Base-by-base conservation (phyloP, 1,140 invertebrate genomes). In the Triops longicaudatus region DNA sequence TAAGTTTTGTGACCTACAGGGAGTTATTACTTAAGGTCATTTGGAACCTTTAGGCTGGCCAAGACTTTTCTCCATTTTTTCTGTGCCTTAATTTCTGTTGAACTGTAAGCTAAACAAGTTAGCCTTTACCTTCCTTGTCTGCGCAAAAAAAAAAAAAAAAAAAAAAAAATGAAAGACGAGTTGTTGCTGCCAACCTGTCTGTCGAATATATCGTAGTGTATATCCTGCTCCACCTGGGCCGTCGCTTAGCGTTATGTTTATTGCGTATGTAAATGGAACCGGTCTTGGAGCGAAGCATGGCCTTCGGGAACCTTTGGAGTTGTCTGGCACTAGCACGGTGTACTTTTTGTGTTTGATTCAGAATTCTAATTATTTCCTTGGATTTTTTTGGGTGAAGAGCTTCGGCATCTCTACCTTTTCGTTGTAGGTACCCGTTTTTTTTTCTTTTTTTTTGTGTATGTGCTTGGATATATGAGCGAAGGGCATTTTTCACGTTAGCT, bases 221-320 rank as follows among this genome's bases (percentile, higher is more conserved):
- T n/a, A 37, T 2, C 2, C 2, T 7, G 7, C 31, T 37, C 31
- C 50, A 63, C n/a, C 5, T 22, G 0, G 22, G 50, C 50, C 50
- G 50, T 22, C n/a, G 50, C 50, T 63, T 63, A 17, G 22, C 50
- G 17, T 63, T 63, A 22, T 63, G 50, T 63, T 63, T 63, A 63
- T 63, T 10, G 50, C 10, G 50, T 63, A 63, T 63, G 50, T 63
- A 63, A 63, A 63, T 63, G 50, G 31, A 63, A 63, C 50, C 50
- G 50, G 50, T 63, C 50, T 22, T 22, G 50, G 14, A 22, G 10
- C 22, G 17, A 7, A 17, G 6, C 17, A 17, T 63, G 50, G 50
- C 50, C 50, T 63, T 63, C 50, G 50, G 22, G 50, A 63, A 22
- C 10, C 31, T 37, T 37, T 37, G 50, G 22, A 63, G 14, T 22